These are phyloP conservation scores for Xiphophorus hellerii DNA, from an alignment of 2,113 vertebrate species.

Conservation along the genomic window DNA sequence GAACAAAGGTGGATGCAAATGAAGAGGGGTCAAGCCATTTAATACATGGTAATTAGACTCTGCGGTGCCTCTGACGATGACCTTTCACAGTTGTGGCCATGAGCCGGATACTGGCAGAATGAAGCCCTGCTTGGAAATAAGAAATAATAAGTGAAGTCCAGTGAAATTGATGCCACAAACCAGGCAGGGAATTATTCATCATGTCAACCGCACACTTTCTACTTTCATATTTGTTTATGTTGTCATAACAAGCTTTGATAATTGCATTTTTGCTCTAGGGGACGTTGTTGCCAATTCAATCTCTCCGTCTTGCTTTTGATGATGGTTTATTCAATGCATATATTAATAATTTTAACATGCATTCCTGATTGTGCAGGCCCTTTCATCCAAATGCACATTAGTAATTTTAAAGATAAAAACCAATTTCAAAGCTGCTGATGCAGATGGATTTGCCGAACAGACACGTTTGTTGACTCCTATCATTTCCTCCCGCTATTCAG, in stretches of 20 bases:
- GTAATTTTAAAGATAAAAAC: constrained; percentile 61
- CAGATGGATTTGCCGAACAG: constrained; percentile 56
- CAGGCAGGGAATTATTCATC: constrained; percentile 42
- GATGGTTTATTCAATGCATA: constrained; percentile 59
- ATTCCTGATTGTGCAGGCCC: constrained; percentile 54
- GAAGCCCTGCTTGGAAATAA: constrained; percentile 31
- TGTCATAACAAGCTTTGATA: constrained; percentile 52
- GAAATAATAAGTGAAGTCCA: constrained; percentile 37
- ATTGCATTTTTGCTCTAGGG: constrained; percentile 59
- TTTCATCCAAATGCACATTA: constrained; percentile 57
- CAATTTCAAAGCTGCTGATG: constrained; percentile 68
- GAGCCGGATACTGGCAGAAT: constrained; percentile 36
- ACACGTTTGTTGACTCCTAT: constrained; percentile 48
- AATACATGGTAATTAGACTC: constrained; percentile 66
- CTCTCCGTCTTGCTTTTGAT: constrained; percentile 38
- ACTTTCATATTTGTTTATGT: constrained; percentile 56
- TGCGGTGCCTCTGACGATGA: constrained; percentile 39
- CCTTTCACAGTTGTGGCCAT: constrained; percentile 47
- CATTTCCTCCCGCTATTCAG: constrained; percentile 33
- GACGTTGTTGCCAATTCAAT: constrained; percentile 57
- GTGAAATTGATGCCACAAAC: constrained; percentile 23
- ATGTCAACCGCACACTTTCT: constrained; percentile 31
- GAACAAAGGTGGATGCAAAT: constrained; percentile 67
- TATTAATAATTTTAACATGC: constrained; percentile 68
- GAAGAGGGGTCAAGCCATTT: constrained; percentile 44